Evolutionary conservation across 2,888 invertebrate species (phyloP).

Genomic region (Cremastobaeus sp.): DNA sequence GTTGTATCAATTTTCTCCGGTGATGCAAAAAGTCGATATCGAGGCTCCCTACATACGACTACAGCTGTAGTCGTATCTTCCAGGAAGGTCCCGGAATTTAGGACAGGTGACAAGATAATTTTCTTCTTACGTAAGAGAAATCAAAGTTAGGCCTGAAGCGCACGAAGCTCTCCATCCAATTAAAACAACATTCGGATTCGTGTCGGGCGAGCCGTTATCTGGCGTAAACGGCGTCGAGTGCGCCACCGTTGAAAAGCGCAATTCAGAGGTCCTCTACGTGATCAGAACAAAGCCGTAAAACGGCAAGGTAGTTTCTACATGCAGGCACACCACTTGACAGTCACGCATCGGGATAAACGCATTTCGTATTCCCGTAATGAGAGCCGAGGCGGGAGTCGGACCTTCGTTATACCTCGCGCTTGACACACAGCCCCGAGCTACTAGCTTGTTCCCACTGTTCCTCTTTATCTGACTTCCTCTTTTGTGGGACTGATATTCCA

Average conservation of each 20-base stretch:
- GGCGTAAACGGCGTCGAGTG: slow-evolving; percentile 6
- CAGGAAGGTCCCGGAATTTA: too few relatives aligned
- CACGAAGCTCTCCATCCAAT: slow-evolving; percentile 12
- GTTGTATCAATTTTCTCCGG: too few relatives aligned
- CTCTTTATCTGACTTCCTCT: slow-evolving; percentile 11
- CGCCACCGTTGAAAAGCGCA: slow-evolving; percentile 18
- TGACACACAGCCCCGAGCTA: slow-evolving; percentile 31
- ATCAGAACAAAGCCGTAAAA: slow-evolving; percentile 28
- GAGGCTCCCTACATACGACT: too few relatives aligned
- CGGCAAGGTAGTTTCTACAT: slow-evolving; percentile 12
- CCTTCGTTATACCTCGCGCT: slow-evolving; percentile 19
- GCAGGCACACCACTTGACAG: slow-evolving; percentile 12
- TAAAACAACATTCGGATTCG: slow-evolving; percentile 20
- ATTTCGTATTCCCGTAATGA: slow-evolving; percentile 22
- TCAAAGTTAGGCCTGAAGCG: neutral
- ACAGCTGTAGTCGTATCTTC: too few relatives aligned
- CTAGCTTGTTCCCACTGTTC: slow-evolving; percentile 1
- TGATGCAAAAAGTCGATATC: too few relatives aligned
- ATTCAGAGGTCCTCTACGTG: slow-evolving; percentile 34
- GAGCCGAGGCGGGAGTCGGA: neutral
- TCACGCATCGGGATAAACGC: slow-evolving; percentile 19
- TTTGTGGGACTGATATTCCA: slow-evolving; percentile 32
- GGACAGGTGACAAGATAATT: too few relatives aligned
- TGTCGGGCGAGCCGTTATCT: slow-evolving; percentile 21
- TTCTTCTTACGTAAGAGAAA: too few relatives aligned